Percentiles rank a stretch among this genome's conserved stretches.
Conservation (phyloP, 2,113 vertebrate genomes). For the Eurypyga helias region DNA sequence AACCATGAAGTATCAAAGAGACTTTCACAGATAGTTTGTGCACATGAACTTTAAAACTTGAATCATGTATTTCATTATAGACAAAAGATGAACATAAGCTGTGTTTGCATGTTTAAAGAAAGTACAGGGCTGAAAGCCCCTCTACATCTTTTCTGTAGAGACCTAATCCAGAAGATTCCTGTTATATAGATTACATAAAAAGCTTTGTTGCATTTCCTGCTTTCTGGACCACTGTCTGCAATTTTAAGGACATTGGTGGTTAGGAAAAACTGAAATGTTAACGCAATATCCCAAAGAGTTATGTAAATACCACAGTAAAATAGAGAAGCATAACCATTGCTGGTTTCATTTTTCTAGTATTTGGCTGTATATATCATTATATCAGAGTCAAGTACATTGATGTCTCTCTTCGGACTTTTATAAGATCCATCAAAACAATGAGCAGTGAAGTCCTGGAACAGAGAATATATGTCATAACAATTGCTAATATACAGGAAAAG, state of each 20-base stretch:
- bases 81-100: background rate
- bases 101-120: background rate
- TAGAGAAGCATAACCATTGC: background rate
- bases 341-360: slow-evolving; percentile 14
- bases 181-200: background rate
- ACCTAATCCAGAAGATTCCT: background rate
- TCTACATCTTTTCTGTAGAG: background rate
- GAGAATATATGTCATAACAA: background rate
- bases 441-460: background rate
- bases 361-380: background rate
- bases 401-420: background rate
- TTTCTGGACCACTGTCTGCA: background rate
- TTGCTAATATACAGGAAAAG: background rate
- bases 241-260: background rate
- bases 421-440: background rate
- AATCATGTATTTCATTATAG: background rate
- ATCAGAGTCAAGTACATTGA: slow-evolving; percentile 17
- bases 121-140: background rate
- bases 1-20: background rate
- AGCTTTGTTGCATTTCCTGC: background rate
- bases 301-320: background rate
- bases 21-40: fast-evolving
- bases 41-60: background rate
- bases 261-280: slow-evolving; percentile 40
- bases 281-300: background rate